Conservation (phyloP, 2,797 vertebrate species). For the Microctenopoma steveboyesi region DNA sequence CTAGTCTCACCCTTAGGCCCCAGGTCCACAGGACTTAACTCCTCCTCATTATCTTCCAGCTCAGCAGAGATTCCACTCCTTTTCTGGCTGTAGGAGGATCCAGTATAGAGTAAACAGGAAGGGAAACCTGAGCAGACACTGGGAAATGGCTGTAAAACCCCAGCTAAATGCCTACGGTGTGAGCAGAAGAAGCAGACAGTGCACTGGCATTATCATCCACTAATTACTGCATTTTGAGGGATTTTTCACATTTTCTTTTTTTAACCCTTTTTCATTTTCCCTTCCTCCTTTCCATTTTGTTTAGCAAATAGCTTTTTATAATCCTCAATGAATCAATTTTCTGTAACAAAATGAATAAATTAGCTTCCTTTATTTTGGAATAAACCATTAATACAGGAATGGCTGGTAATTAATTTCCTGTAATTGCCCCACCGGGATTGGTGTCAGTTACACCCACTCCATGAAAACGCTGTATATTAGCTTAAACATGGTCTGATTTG, state of each 20-base stretch:
- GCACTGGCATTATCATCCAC: slow-evolving; percentile 67
- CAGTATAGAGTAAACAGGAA: slow-evolving; percentile 73
- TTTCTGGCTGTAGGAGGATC: slow-evolving; percentile 62
- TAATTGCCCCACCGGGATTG: slow-evolving; percentile 85
- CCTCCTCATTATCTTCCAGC: slow-evolving; percentile 46
- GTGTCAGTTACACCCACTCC: slow-evolving; percentile 81
- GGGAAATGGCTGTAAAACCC: slow-evolving; percentile 54
- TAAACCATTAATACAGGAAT: slow-evolving; percentile 83
- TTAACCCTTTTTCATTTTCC: slow-evolving; percentile 75
- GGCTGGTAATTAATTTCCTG: slow-evolving; percentile 84
- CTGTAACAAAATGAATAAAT: slow-evolving; percentile 83
- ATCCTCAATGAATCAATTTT: slow-evolving; percentile 83
- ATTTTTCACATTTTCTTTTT: slow-evolving; percentile 78
- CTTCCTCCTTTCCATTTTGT: slow-evolving; percentile 77
- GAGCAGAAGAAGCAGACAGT: slow-evolving; percentile 49
- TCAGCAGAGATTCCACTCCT: slow-evolving; percentile 72
- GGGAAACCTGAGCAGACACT: slow-evolving; percentile 66
- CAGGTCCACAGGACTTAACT: slow-evolving; percentile 62
- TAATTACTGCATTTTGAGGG: slow-evolving; percentile 77
- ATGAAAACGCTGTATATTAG: slow-evolving; percentile 77
- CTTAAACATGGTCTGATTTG: slow-evolving; percentile 70
- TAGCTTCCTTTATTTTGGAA: slow-evolving; percentile 84
- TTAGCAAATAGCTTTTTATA: slow-evolving; percentile 83
- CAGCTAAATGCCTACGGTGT: slow-evolving; percentile 57
- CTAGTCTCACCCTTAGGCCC: slow-evolving; percentile 56